A percentile compares a stretch with the other conserved stretches of the same genome.
Conservation (phyloP, 2,113 vertebrate genomes). For the Nymphicus hollandicus region DNA sequence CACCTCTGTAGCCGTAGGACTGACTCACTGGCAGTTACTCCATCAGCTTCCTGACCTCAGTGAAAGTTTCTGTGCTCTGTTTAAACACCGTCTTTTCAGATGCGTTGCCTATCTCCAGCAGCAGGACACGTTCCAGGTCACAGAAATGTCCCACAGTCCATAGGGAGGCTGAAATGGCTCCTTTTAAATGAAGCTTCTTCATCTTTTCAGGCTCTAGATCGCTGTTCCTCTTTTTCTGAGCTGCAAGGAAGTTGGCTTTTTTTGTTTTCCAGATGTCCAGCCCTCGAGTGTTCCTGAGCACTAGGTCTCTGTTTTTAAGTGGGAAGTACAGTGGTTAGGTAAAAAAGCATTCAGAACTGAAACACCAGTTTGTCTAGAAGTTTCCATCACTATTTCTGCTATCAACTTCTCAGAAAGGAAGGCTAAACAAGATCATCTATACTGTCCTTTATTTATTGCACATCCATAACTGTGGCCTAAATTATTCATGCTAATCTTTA, state of each 20-base stretch:
- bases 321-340: background rate
- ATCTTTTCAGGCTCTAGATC: too few relatives aligned
- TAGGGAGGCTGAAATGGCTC: background rate
- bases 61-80: background rate
- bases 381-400: background rate
- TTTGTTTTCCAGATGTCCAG: background rate
- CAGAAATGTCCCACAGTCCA: fast-evolving
- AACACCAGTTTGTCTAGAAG: background rate
- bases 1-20: background rate
- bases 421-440: background rate
- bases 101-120: background rate
- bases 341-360: background rate
- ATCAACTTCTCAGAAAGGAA: background rate
- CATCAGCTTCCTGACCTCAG: fast-evolving
- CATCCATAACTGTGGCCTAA: background rate
- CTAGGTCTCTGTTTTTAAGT: background rate
- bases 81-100: fast-evolving
- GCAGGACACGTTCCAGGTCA: background rate
- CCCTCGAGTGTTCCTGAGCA: fast-evolving
- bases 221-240: background rate
- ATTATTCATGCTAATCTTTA: background rate
- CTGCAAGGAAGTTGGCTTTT: background rate
- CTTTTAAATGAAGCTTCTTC: too few relatives aligned
- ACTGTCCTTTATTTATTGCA: background rate
- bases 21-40: fast-evolving